Conservation (phyloP, 2,888 invertebrate genomes). For the Rhogogaster chlorosoma region DNA sequence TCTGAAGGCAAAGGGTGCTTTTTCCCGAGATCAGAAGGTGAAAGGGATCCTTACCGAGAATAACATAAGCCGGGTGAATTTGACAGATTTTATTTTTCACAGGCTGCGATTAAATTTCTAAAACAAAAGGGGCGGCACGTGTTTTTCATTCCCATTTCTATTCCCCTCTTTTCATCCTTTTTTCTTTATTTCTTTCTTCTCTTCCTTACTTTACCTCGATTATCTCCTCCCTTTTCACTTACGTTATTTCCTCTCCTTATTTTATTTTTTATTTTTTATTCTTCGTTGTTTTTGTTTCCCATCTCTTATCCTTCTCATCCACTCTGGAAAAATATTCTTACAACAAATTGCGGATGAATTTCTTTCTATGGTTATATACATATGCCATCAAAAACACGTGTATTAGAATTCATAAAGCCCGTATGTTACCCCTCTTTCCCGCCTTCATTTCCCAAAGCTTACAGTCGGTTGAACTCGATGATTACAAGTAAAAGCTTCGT, state of each 20-base stretch:
- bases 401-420: slow-evolving; percentile 21
- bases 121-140: not conserved
- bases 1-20: not conserved
- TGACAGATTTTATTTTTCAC: slow-evolving; percentile 15
- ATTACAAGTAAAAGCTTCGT: slow-evolving; percentile 2
- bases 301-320: not conserved
- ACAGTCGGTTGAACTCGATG: not conserved
- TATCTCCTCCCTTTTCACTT: not conserved
- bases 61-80: not conserved
- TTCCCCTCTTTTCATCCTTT: too few species aligned
- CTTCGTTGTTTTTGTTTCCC: not conserved
- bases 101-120: not conserved
- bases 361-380: not conserved
- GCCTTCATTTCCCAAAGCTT: not conserved
- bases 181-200: not conserved
- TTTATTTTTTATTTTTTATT: not conserved
- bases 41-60: not conserved
- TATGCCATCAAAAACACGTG: not conserved
- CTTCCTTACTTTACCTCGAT: not conserved
- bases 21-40: not conserved
- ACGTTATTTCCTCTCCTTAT: not conserved
- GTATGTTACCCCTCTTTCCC: not conserved
- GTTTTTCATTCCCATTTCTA: not conserved
- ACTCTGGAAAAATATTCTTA: not conserved
- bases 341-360: not conserved